Evolutionary conservation across 1,140 invertebrate genomes (phyloP).

Genomic region (Brachionus manjavacas): DNA sequence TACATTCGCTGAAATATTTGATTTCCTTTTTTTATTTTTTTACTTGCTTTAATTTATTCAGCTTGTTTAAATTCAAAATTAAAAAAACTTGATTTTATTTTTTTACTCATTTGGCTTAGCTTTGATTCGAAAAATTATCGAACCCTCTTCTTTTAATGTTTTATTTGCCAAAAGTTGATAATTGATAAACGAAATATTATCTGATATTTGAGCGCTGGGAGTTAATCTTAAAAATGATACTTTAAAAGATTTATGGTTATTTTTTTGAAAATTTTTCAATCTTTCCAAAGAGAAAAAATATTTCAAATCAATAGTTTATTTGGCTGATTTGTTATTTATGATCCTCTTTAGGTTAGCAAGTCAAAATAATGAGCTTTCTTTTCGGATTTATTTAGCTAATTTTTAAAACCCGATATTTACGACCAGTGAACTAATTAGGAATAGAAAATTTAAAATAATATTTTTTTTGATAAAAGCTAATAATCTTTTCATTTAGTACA

Average conservation of each 20-base stretch:
- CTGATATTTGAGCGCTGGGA: background rate
- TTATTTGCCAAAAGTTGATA: background rate
- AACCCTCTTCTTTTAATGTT: background rate
- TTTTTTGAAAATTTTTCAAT: background rate
- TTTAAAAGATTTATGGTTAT: background rate
- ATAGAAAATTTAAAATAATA: background rate
- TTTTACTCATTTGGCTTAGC: background rate
- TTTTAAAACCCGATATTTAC: background rate
- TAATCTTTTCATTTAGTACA: background rate
- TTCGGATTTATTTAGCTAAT: background rate
- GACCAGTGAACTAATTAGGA: background rate
- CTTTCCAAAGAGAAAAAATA: background rate
- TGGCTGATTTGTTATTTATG: background rate
- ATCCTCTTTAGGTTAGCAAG: background rate
- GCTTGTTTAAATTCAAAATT: background rate
- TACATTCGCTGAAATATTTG: constrained; percentile 7
- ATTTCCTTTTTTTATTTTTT: constrained; percentile 8
- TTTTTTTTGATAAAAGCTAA: background rate
- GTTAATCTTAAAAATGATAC: background rate
- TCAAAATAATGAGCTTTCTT: background rate
- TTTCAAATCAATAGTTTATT: background rate
- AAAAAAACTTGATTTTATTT: background rate
- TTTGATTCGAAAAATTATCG: background rate
- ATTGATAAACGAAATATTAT: background rate
- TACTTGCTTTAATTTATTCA: background rate